A percentile compares a stretch with the other conserved stretches of the same genome.
phyloP scores from a whole-genome alignment of 1,140 invertebrate species.

The Brachionus koreanus region DNA sequence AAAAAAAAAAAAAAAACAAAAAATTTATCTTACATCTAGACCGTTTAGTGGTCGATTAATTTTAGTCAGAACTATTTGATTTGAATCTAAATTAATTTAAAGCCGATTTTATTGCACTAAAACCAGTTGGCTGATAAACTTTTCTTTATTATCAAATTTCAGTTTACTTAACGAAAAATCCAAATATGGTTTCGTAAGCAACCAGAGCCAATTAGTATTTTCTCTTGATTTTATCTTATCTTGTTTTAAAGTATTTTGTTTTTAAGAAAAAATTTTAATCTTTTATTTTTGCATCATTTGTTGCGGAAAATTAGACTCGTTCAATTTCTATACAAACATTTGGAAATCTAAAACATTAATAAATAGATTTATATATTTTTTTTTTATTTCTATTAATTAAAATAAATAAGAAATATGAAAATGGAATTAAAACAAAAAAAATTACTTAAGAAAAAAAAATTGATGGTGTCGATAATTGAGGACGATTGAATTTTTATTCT shows the following conservation, averaged over 20 bases:
- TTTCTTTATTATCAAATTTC: neutral
- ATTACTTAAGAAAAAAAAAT: neutral
- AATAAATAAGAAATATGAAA: too few relatives aligned
- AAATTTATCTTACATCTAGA: neutral
- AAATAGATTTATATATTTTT: neutral
- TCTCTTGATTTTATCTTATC: neutral
- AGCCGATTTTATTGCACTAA: neutral
- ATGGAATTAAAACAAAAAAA: too few relatives aligned
- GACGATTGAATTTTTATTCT: neutral
- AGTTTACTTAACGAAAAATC: neutral
- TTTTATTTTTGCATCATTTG: neutral
- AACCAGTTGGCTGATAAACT: neutral
- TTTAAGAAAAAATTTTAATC: neutral
- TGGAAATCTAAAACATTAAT: neutral
- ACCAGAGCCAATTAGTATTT: neutral
- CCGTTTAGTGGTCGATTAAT: neutral
- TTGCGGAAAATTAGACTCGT: neutral
- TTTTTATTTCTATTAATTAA: neutral
- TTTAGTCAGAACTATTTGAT: neutral
- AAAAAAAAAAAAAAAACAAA: neutral
- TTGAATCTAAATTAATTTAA: neutral
- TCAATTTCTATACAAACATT: neutral
- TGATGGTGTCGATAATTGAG: neutral
- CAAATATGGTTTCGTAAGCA: neutral
- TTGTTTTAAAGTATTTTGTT: neutral